phyloP scores from a whole-genome alignment of 2,797 vertebrate species.

The Paratrypauchen microcephalus region DNA sequence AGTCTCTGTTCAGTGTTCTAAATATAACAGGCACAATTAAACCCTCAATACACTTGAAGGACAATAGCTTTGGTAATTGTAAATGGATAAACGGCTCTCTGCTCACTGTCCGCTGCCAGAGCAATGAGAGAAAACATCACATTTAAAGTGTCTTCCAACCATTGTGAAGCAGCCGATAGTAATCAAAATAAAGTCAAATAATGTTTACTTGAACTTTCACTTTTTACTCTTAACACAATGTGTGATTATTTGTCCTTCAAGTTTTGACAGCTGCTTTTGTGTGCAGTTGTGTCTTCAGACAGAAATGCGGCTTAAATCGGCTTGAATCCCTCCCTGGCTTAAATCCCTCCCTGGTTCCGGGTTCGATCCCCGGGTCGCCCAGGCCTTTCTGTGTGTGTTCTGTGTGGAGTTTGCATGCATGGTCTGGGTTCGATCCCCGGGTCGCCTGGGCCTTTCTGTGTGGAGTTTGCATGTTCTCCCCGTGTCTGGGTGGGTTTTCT shows the following conservation, averaged over 20 bases:
- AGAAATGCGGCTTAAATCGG: neutral
- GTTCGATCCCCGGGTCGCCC: too few relatives aligned
- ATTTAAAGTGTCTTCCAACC: neutral
- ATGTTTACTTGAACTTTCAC: neutral
- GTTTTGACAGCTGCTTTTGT: neutral
- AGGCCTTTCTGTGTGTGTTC: too few relatives aligned
- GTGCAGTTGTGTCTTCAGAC: neutral
- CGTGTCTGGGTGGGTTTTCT: too few relatives aligned
- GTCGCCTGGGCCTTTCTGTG: too few relatives aligned
- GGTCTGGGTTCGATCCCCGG: too few relatives aligned
- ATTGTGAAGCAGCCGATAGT: neutral
- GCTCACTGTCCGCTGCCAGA: constrained; percentile 4
- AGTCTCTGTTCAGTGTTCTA: neutral
- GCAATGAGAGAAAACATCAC: neutral
- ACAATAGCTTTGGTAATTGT: neutral
- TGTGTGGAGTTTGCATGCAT: too few relatives aligned
- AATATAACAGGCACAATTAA: constrained; percentile 4
- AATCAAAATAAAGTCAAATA: neutral
- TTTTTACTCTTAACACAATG: neutral
- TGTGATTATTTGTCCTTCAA: neutral
- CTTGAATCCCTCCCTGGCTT: too few relatives aligned
- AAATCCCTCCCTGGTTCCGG: too few relatives aligned
- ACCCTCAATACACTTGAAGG: neutral
- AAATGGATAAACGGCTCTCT: neutral
- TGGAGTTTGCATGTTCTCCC: too few relatives aligned